Evolutionary conservation across 2,888 invertebrate genomes (phyloP), one percentile per base, ranked within the genome.

Genomic region (Esperia sulphurella): DNA sequence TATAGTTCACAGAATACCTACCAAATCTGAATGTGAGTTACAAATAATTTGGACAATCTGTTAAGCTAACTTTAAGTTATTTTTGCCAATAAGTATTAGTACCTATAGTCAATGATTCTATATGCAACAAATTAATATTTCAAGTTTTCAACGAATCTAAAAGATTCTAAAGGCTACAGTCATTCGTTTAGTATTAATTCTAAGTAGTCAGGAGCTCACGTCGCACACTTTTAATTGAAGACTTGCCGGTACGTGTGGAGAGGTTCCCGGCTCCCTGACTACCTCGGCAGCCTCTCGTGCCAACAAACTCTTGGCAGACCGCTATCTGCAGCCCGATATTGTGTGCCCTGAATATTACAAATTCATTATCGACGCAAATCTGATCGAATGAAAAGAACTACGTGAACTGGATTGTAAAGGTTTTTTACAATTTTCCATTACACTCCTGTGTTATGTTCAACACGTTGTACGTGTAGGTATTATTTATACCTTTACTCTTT

Each of bases 221-320:
- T 68, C 55, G 60, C 59, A 59, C 65, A 62, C 59, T 76, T 78
- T 79, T 83, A 82, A 82, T 79, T 78, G 78, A 74, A 69, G 63
- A 65, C 66, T 71, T 69, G 65, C 72, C 67, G 65, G 68, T 64
- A 64, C 64, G 63, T 63, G 65, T 64, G 60, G 64, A 63, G 54
- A 49, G 41, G 21, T 5, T 21, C 5, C n/a, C n/a, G n/a, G n/a
- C 21, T 21, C 21, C 21, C 21, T 3, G 21, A 5, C 21, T 33
- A 10, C 33, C 33, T 10, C 8, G 8, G 48, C 42, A 31, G 46
- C 42, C 42, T 30, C 52, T 53, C 21, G 55, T 68, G 71, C 71
- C 71, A 74, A 71, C 66, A 60, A 59, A 68, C 70, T 77, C 71
- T 79, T 82, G 81, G 78, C 81, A 80, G 64, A 63, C 70, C 67